Conservation (phyloP, 2,797 vertebrate genomes). For the Oreonectes daqikongensis region DNA sequence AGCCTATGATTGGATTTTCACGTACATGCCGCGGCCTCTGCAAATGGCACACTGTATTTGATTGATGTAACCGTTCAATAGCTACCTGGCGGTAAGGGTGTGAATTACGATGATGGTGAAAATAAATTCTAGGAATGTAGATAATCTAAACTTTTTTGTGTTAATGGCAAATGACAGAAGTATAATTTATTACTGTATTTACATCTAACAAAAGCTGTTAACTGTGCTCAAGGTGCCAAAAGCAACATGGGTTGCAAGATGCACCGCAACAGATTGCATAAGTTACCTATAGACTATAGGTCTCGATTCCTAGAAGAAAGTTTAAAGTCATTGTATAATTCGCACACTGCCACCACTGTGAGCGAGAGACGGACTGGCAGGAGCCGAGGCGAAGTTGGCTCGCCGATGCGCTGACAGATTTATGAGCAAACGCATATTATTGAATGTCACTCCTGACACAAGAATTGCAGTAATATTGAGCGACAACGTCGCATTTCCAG, state of each 20-base stretch:
- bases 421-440: slow-evolving; percentile 7
- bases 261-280: background rate
- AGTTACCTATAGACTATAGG: background rate
- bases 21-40: background rate
- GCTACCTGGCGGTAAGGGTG: background rate
- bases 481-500: slow-evolving; percentile 23
- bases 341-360: background rate
- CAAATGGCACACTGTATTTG: background rate
- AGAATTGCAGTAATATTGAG: slow-evolving; percentile 26
- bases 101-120: background rate
- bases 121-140: too few species aligned
- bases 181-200: background rate
- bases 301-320: background rate
- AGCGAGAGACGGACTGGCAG: background rate
- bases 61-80: background rate
- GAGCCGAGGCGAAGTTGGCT: slow-evolving; percentile 6
- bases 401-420: slow-evolving; percentile 17
- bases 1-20: slow-evolving; percentile 8
- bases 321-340: slow-evolving; percentile 8
- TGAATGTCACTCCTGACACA: slow-evolving; percentile 10
- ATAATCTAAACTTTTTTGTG: too few species aligned
- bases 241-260: background rate
- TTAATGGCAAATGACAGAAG: too few species aligned
- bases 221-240: background rate
- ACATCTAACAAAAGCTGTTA: background rate